These are phyloP conservation scores for Crossocerus cetratus DNA, from an alignment of 2,888 invertebrate species.

Conservation along the genomic window DNA sequence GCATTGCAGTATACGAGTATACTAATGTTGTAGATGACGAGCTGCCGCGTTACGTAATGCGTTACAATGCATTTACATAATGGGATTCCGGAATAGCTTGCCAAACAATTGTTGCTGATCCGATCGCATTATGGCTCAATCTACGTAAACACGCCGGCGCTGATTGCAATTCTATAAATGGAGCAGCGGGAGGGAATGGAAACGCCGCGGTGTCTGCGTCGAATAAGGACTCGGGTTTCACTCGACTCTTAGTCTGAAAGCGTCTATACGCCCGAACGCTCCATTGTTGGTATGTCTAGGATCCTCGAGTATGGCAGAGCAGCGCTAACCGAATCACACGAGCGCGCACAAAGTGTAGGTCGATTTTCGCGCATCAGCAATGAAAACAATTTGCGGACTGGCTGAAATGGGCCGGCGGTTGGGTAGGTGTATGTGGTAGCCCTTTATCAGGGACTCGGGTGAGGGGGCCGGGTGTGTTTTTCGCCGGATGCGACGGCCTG, in stretches of 20 bases:
- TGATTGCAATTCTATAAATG: conserved; percentile 5
- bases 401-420: no score
- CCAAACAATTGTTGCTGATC: not conserved
- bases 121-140: conserved; percentile 1
- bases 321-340: no score
- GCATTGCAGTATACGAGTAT: not conserved
- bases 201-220: no score
- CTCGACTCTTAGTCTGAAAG: not conserved
- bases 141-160: conserved; percentile 1
- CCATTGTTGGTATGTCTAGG: no score
- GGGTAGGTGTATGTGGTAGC: no score
- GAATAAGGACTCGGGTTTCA: no score
- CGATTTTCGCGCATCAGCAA: no score
- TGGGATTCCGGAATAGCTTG: not conserved
- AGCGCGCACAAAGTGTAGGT: no score
- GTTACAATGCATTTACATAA: conserved; percentile 4
- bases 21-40: not conserved
- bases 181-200: no score
- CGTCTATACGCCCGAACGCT: not conserved
- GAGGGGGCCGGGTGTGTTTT: conserved; percentile 40
- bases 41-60: not conserved
- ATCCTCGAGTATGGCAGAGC: no score
- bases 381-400: no score
- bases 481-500: conserved; percentile 36
- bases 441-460: no score